Evolutionary conservation across 2,888 invertebrate genomes (phyloP).

Genomic region (Pseudoips prasinana): DNA sequence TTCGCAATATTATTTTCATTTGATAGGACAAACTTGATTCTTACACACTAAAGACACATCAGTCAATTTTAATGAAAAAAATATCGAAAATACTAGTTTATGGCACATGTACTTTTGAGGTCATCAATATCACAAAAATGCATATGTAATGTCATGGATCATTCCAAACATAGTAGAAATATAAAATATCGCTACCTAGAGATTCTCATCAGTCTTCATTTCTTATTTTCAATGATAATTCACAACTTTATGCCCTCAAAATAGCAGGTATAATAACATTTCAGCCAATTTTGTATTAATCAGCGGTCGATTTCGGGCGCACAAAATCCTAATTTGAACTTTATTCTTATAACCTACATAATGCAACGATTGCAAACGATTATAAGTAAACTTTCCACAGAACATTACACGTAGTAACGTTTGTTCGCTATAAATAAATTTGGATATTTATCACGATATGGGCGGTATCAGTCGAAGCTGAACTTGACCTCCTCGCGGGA

Average conservation of each 20-base stretch:
- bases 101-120: constrained; percentile 51
- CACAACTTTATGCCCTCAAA: constrained; percentile 18
- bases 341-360: constrained; percentile 35
- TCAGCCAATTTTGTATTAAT: too few species aligned
- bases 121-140: constrained; percentile 50
- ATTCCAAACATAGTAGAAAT: constrained; percentile 22
- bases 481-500: constrained; percentile 78
- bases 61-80: constrained; percentile 35
- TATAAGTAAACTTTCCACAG: constrained; percentile 21
- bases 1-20: neutral
- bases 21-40: constrained; percentile 27
- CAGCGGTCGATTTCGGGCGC: constrained; percentile 29
- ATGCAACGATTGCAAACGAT: constrained; percentile 23
- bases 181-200: constrained; percentile 35
- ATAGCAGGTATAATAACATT: constrained; percentile 5
- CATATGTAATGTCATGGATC: constrained; percentile 53
- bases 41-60: constrained; percentile 44
- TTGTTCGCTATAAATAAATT: constrained; percentile 22
- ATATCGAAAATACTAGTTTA: constrained; percentile 35
- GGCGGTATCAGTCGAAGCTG: constrained; percentile 63
- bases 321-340: constrained; percentile 53
- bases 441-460: constrained; percentile 31
- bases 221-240: constrained; percentile 33
- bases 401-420: constrained; percentile 13
- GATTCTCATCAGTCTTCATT: constrained; percentile 63